Base-by-base conservation (phyloP, 1,140 invertebrate genomes). In the Vanessa tameamea region DNA sequence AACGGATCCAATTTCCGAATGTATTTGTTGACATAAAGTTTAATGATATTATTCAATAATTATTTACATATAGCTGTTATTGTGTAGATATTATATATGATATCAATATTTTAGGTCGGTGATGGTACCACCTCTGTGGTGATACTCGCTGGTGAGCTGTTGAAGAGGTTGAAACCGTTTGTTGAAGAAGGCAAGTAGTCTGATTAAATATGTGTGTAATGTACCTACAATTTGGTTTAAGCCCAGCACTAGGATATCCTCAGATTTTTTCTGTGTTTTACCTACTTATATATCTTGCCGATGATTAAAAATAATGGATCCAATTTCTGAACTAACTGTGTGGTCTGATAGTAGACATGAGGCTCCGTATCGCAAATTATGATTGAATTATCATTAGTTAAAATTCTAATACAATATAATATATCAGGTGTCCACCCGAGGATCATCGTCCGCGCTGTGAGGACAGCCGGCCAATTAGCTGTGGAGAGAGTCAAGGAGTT, bases 61-160 rank as follows among this genome's bases (percentile, higher is more conserved):
- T 43, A 43, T 43, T 43, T 43, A 43, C 6, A 43, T 11, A 9
- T 43, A 9, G 37, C 37, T 9, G 37, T 43, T 43, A 43, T 11
- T 43, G 37, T 43, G 9, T 9, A 43, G 9, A 43, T 31, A 47
- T 70, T 16, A 64, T 70, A 63, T 20, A 37, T 16, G n/a, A 11
- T 63, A 73, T 57, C 66, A 43, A 50, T 11, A 15, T 78, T 81
- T 23, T 82, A 98, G 97, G 98, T 99, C 78, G 99, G 99, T 20
- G 99, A 99, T 95, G 99, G 99, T 31, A 99, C 99, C 23, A 99
- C 99, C 0, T 98, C 96, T 78, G 98, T 99, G 26, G 98, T 99
- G 3, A 90, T 99, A 53, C 92, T 99, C 63, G 97, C 99, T 64
- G 98, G 98, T 11, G 99, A 99, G 93, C 97, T 99, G 79, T 93